Evolutionary conservation across 2,797 vertebrate species (phyloP).

Genomic region (Pseudochirops cupreus): DNA sequence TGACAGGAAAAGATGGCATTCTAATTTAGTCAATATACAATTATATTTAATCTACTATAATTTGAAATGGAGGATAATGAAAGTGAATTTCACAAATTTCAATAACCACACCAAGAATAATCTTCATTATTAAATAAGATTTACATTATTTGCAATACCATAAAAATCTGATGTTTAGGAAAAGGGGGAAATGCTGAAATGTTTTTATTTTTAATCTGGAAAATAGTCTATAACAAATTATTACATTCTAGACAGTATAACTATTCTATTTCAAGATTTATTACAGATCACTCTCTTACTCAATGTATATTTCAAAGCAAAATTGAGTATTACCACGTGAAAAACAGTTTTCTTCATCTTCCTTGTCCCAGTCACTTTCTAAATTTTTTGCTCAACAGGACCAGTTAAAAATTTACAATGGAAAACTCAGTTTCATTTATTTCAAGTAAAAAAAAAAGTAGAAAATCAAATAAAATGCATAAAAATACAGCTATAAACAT

Average conservation of each 20-base stretch:
- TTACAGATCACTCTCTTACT: background rate
- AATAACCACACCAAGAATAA: background rate
- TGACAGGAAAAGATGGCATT: background rate
- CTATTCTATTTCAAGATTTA: background rate
- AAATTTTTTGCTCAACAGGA: background rate
- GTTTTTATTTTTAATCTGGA: background rate
- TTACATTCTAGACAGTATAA: background rate
- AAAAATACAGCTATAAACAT: background rate
- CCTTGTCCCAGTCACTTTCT: background rate
- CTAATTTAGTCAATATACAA: slow-evolving; percentile 21
- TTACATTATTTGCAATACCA: background rate
- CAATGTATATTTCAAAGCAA: background rate
- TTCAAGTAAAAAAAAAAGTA: background rate
- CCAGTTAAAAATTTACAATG: background rate
- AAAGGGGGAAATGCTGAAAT: slow-evolving; percentile 27
- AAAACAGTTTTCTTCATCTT: background rate
- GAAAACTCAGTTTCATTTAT: background rate
- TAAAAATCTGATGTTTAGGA: background rate
- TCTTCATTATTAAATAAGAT: background rate
- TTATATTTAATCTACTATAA: background rate
- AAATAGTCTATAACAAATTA: background rate
- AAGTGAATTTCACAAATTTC: background rate
- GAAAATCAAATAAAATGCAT: background rate
- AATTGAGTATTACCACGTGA: background rate
- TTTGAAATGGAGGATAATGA: background rate